These are phyloP conservation scores for Stercorarius parasiticus DNA, from an alignment of 2,113 vertebrate genomes.

Conservation along the genomic window DNA sequence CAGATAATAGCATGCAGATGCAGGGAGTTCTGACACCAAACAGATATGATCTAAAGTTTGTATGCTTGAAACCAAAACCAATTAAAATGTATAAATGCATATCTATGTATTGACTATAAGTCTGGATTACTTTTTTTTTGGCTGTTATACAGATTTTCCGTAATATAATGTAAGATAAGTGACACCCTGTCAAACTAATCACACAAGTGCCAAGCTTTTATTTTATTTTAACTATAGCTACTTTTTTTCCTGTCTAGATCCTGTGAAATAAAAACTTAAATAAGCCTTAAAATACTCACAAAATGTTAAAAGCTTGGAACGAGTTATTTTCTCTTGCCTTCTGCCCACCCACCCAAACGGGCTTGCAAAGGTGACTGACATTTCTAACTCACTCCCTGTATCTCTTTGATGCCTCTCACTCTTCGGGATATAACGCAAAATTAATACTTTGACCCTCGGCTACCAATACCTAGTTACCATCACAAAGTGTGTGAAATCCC, in stretches of 20 bases:
- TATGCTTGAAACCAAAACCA: conserved; percentile 77
- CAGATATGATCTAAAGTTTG: conserved; percentile 64
- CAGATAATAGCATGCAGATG: conserved; percentile 66
- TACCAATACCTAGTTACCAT: not conserved
- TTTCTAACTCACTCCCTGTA: conserved; percentile 13
- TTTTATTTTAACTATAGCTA: conserved; percentile 20
- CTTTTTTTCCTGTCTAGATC: conserved; percentile 45
- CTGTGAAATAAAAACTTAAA: conserved; percentile 69
- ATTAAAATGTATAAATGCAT: conserved; percentile 73
- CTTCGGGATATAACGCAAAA: not conserved
- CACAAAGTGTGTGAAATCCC: not conserved
- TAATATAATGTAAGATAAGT: conserved; percentile 71
- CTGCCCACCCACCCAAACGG: not conserved
- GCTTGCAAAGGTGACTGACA: not conserved
- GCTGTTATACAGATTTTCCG: conserved; percentile 57
- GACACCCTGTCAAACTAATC: conserved; percentile 72
- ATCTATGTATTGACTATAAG: conserved; percentile 63
- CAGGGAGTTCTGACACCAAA: conserved; percentile 72
- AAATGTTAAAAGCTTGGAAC: conserved; percentile 60
- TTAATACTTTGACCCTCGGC: not conserved
- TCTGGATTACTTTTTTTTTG: conserved; percentile 60
- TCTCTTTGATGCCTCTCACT: not conserved
- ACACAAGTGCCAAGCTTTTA: conserved; percentile 80
- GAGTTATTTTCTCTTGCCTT: conserved; percentile 8
- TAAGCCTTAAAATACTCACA: conserved; percentile 76